Evolutionary conservation across 2,797 vertebrate genomes (phyloP).

Genomic region (Pangasius djambal): DNA sequence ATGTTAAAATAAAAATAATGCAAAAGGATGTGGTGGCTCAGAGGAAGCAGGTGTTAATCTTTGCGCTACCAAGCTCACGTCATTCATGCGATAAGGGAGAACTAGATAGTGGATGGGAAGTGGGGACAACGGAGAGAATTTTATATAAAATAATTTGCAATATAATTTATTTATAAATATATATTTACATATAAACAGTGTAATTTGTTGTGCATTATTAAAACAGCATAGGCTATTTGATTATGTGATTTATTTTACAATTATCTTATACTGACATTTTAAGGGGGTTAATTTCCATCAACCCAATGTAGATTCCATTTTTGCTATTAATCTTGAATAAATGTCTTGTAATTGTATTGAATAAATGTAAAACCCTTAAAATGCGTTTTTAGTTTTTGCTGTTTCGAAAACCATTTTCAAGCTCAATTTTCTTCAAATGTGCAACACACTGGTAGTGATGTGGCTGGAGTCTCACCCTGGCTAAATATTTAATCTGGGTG

Average conservation of each 20-base stretch:
- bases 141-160: not conserved
- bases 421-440: not conserved
- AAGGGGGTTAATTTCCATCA: not conserved
- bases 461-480: slow-evolving; percentile 76
- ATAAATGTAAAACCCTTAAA: not conserved
- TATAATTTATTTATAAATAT: too few relatives aligned
- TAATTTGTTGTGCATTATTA: not conserved
- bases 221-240: not conserved
- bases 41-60: not conserved
- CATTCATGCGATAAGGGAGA: not conserved
- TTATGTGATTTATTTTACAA: not conserved
- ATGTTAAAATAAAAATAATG: not conserved
- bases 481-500: slow-evolving; percentile 94
- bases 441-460: not conserved
- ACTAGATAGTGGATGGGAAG: not conserved
- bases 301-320: not conserved
- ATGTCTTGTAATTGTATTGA: not conserved
- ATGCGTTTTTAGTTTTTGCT: not conserved
- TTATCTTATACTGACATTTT: not conserved
- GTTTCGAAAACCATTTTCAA: not conserved
- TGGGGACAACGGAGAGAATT: not conserved
- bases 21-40: not conserved
- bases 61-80: not conserved
- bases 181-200: not conserved
- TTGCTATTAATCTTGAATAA: not conserved